Conservation (phyloP, 1,140 invertebrate genomes). For the Pinna nobilis region DNA sequence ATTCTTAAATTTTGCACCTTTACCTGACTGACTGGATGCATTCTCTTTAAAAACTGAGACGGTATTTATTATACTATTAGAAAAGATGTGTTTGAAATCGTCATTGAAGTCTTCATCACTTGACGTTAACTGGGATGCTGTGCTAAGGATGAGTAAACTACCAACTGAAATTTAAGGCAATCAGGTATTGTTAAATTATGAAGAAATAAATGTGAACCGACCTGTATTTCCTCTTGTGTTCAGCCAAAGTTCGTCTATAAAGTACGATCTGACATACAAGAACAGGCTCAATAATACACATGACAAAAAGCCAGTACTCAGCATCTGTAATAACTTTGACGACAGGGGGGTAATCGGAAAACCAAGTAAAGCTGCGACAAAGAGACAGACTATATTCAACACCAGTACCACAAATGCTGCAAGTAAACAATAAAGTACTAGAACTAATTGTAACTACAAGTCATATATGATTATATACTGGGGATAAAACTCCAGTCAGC, state of each 20-base stretch:
- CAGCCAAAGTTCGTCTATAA: slow-evolving; percentile 3
- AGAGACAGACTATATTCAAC: slow-evolving; percentile 57
- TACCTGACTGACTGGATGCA: too few relatives aligned
- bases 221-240: slow-evolving; percentile 13
- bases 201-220: background rate
- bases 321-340: slow-evolving; percentile 74
- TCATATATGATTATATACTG: background rate
- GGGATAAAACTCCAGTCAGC: too few relatives aligned
- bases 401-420: slow-evolving; percentile 67
- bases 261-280: slow-evolving; percentile 74
- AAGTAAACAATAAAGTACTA: slow-evolving; percentile 17
- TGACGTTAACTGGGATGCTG: background rate
- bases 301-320: slow-evolving; percentile 77
- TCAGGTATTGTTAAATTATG: background rate
- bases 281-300: slow-evolving; percentile 77
- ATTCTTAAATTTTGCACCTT: too few relatives aligned
- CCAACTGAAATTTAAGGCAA: background rate
- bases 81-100: background rate
- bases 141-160: background rate
- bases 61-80: background rate
- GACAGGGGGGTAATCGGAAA: slow-evolving; percentile 58
- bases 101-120: background rate
- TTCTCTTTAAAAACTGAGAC: too few relatives aligned
- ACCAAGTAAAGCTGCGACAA: slow-evolving; percentile 50
- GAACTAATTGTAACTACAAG: background rate